Evolutionary conservation across 92 coral and sea anemone species (phyloP), one percentile per base, ranked within the genome.

Genomic region (Epizoanthus stellaris): DNA sequence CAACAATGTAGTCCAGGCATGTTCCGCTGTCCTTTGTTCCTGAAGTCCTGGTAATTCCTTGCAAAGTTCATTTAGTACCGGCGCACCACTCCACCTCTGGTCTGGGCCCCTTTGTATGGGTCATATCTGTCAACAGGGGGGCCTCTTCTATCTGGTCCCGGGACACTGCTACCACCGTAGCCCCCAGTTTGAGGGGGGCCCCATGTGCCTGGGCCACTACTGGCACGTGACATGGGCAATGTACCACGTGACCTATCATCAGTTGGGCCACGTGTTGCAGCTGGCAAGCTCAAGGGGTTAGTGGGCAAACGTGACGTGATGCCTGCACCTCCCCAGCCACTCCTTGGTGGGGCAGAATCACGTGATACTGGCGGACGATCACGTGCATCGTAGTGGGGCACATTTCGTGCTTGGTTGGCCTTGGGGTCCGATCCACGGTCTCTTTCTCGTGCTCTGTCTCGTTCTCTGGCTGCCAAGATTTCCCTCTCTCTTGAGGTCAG

Each of bases 21-120:
- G 21, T 17, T 19, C 16, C 13, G 34, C 8, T 70, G 38, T 25
- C 62, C n/a, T 23, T 40, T 61, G 21, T 11, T 42, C 12, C 38
- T 1, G 4, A 8, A 42, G 16, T 20, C 16, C 58, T 36, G 3
- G 4, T 62, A 1, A 6, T 79, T 23, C 47, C 57, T 17, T 23
- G 42, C 13, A 38, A 43, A n/a, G 58, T 54, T 14, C 63, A 25
- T 21, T 90, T 64, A 92, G 67, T 94, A 94, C 38, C 98, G 90
- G 16, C 98, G 88, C 82, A 94, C 89, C 53, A 86, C 84, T 42
- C 91, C 84, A 47, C 89, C 88, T 43, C 94, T 86, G 66, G 86
- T 91, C 20, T 93, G 94, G n/a, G 95, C 73, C 19, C 86, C 94
- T 87, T 94, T 94, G 94, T 92, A 94, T 5, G 98, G 98, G 61